Conservation (phyloP, 2,797 vertebrate species). For the Hirundo rustica region DNA sequence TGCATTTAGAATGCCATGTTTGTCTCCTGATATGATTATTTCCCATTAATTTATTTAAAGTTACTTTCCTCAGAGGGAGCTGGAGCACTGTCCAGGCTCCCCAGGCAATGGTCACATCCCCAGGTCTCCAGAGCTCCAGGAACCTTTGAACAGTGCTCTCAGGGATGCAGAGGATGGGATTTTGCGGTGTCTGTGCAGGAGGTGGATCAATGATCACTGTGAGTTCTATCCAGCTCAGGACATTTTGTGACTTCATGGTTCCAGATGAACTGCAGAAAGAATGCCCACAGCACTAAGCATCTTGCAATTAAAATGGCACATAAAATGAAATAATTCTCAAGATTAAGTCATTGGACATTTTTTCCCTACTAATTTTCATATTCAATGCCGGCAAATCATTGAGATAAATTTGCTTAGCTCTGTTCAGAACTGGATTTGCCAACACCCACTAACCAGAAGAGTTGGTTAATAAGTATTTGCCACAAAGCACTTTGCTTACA, state of each 20-base stretch:
- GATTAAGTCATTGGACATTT: neutral
- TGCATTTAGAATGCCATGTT: neutral
- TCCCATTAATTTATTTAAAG: neutral
- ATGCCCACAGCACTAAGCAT: neutral
- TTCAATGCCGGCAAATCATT: neutral
- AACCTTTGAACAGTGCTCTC: rapidly evolving
- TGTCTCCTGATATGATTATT: neutral
- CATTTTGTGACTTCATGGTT: neutral
- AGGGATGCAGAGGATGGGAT: neutral
- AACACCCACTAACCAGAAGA: neutral
- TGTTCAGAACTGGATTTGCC: neutral
- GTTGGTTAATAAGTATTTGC: neutral
- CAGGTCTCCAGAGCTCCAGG: neutral
- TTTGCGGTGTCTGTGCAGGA: neutral
- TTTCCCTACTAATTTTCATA: neutral
- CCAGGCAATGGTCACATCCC: neutral
- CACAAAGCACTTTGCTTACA: neutral
- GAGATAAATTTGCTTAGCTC: neutral
- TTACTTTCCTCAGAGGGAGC: neutral
- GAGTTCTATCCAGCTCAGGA: neutral
- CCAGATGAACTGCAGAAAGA: neutral
- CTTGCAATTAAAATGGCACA: neutral
- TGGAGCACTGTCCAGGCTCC: neutral
- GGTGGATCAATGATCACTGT: neutral
- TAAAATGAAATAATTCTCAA: neutral